Conservation (phyloP, 2,797 vertebrate species). For the Muraenolepis orangiensis region DNA sequence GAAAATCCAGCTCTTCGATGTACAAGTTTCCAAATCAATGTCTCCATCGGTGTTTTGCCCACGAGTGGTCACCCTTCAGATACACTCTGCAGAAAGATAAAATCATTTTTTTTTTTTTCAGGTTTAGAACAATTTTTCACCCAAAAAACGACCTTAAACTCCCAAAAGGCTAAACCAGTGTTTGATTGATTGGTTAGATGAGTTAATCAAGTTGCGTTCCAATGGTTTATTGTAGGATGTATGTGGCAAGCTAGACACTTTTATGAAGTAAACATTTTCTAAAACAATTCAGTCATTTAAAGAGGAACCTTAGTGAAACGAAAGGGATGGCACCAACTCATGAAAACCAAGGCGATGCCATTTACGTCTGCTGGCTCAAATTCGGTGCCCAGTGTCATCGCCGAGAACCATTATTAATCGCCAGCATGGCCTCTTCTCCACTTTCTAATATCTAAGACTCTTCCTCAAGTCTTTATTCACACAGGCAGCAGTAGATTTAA, state of each 20-base stretch:
- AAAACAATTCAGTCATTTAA: conserved; percentile 25
- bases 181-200: conserved; percentile 8
- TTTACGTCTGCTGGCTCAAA: neutral
- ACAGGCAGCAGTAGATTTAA: neutral
- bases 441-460: neutral
- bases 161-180: conserved; percentile 24
- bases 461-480: neutral
- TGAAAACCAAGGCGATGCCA: neutral
- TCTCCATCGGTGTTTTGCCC: conserved; percentile 37
- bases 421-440: neutral
- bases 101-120: conserved; percentile 20
- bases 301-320: neutral
- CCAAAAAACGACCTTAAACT: conserved; percentile 21
- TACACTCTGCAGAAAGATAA: conserved; percentile 14
- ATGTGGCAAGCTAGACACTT: neutral
- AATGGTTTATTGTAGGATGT: neutral
- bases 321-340: neutral
- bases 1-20: conserved; percentile 24
- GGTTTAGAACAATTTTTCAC: conserved; percentile 11
- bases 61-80: conserved; percentile 15
- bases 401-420: neutral
- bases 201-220: neutral
- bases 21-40: conserved; percentile 50
- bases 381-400: neutral
- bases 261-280: neutral